A percentile compares a stretch with the other conserved stretches of the same genome.
Evolutionary conservation across 2,888 invertebrate species (phyloP).

Genomic region (Autographa gamma): DNA sequence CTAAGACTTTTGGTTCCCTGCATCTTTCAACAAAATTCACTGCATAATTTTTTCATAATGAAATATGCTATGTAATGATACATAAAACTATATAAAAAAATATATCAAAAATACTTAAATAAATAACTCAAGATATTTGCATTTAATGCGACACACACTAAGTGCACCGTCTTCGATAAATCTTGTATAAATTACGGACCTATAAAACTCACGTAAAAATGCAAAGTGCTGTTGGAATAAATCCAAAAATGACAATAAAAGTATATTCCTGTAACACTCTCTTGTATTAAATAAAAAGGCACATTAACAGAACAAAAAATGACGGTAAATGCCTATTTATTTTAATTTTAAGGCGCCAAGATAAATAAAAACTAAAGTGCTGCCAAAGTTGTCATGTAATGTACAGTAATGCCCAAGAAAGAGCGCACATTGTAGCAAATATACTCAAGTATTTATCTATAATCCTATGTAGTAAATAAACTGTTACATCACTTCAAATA

Average conservation of each 20-base stretch:
- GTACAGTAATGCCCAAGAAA: neutral
- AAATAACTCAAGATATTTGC: slow-evolving; percentile 7
- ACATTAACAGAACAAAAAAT: neutral
- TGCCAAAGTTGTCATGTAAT: neutral
- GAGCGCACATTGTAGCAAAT: neutral
- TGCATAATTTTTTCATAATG: no score
- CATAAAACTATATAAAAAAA: neutral
- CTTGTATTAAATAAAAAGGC: slow-evolving; percentile 18
- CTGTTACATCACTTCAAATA: no score
- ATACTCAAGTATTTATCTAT: no score
- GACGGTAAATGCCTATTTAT: neutral
- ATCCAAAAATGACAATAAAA: slow-evolving; percentile 47
- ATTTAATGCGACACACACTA: slow-evolving; percentile 18
- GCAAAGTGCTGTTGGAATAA: slow-evolving; percentile 57
- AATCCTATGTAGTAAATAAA: no score
- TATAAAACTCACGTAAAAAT: slow-evolving; percentile 54
- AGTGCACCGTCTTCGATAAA: slow-evolving; percentile 45
- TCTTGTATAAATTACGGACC: slow-evolving; percentile 49
- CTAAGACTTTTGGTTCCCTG: no score
- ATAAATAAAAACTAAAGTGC: neutral
- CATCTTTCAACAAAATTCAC: no score
- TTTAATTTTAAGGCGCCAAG: neutral
- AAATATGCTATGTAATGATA: no score
- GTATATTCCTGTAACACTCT: slow-evolving; percentile 24
- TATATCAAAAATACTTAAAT: neutral